Evolutionary conservation across 2,888 invertebrate species (phyloP).

Genomic region (Drosophila greeni): DNA sequence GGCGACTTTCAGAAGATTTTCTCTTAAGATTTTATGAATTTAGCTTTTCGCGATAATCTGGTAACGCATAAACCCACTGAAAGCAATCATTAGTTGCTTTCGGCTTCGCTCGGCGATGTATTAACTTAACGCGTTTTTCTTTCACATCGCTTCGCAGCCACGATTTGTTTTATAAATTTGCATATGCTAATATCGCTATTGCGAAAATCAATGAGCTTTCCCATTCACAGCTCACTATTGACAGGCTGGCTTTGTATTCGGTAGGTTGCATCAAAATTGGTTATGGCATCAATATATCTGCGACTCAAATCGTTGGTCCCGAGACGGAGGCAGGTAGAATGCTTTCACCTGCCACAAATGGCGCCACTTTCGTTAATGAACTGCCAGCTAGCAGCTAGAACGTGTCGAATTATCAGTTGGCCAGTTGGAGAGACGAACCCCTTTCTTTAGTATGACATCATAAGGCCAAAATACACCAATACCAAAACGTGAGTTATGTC

Average conservation of each 20-base stretch:
- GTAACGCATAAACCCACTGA: conserved; percentile 20
- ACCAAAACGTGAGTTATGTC: conserved; percentile 67
- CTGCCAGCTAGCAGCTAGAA: conserved; percentile 17
- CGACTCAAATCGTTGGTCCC: conserved; percentile 9
- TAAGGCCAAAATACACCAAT: conserved; percentile 47
- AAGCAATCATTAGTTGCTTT: conserved; percentile 31
- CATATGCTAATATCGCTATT: conserved; percentile 60
- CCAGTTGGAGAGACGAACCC: conserved; percentile 17
- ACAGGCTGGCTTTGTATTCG: conserved; percentile 11
- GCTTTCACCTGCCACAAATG: conserved; percentile 38
- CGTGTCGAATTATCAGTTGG: conserved; percentile 39
- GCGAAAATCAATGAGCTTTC: conserved; percentile 44
- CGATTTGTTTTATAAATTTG: conserved; percentile 64
- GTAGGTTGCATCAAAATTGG: conserved; percentile 35
- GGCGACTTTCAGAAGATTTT: background rate
- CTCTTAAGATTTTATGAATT: background rate
- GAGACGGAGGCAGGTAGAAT: conserved; percentile 16
- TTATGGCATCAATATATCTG: conserved; percentile 26
- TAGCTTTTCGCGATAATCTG: background rate
- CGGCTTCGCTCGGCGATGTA: conserved; percentile 18
- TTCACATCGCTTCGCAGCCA: conserved; percentile 52
- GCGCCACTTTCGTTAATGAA: conserved; percentile 33
- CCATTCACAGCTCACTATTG: conserved; percentile 29
- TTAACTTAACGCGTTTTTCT: conserved; percentile 27
- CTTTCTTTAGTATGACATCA: conserved; percentile 61